Conservation (phyloP, 2,113 vertebrate genomes). For the Pseudorhombus dupliciocellatus region DNA sequence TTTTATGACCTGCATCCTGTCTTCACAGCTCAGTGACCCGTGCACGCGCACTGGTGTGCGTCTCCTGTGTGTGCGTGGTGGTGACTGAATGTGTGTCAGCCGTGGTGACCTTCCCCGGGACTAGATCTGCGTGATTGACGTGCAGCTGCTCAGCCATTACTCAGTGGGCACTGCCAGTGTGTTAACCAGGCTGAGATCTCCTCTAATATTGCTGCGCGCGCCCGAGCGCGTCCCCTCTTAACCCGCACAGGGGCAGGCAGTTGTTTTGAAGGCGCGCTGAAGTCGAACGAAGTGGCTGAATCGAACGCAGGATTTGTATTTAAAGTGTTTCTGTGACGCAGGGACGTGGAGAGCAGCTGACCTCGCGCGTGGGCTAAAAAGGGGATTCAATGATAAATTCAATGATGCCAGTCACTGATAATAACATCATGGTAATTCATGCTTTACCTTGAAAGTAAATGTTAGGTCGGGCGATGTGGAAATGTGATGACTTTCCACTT, state of each 20-base stretch:
- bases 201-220: constrained; percentile 3
- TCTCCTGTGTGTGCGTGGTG: constrained; percentile 8
- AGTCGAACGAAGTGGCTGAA: neutral
- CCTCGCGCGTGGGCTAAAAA: too few species aligned
- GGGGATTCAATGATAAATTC: neutral
- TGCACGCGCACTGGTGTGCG: constrained; percentile 5
- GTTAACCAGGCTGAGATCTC: constrained; percentile 40
- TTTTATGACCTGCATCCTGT: constrained; percentile 66
- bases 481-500: neutral
- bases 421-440: neutral
- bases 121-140: constrained; percentile 60
- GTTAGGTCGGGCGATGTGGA: neutral
- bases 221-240: neutral
- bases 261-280: neutral
- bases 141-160: constrained; percentile 61
- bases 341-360: too few species aligned
- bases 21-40: constrained; percentile 28
- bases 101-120: constrained; percentile 75
- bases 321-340: neutral
- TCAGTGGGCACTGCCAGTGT: constrained; percentile 42
- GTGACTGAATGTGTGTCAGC: constrained; percentile 37
- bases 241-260: neutral
- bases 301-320: neutral
- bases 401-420: neutral
- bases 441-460: neutral